Percentiles rank a stretch among this genome's conserved stretches.
phyloP scores from a whole-genome alignment of 2,113 vertebrate genomes.

The Montifringilla adamsi region DNA sequence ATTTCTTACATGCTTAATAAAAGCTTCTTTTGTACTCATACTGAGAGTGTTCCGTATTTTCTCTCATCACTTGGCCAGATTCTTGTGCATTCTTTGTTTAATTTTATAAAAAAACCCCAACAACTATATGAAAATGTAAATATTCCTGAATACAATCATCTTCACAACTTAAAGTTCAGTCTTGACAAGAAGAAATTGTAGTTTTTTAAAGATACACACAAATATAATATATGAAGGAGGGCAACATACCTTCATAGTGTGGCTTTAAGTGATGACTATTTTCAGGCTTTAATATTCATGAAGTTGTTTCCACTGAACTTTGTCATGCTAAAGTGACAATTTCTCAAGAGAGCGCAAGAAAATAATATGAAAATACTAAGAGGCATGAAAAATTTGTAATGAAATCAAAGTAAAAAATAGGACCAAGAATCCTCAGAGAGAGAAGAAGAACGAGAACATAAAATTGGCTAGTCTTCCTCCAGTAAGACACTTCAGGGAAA shows the following conservation, averaged over 20 bases:
- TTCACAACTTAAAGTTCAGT: not conserved
- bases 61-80: not conserved
- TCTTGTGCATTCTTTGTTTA: not conserved
- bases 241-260: not conserved
- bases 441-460: not conserved
- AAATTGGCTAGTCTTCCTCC: not conserved
- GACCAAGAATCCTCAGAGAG: not conserved
- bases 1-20: not conserved
- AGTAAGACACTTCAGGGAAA: not conserved
- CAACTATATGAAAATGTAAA: not conserved
- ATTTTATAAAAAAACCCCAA: not conserved
- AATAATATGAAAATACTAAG: not conserved
- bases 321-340: not conserved
- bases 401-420: not conserved
- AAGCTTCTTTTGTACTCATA: not conserved
- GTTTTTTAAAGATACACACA: not conserved
- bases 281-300: not conserved
- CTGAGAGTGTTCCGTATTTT: not conserved
- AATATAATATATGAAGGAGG: not conserved
- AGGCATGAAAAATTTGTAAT: not conserved
- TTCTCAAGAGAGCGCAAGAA: not conserved
- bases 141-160: not conserved
- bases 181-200: not conserved
- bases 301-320: not conserved
- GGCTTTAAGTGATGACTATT: not conserved